Evolutionary conservation across 2,113 vertebrate species (phyloP), one percentile per base, ranked within the genome.

Genomic region (Isichthys henryi): DNA sequence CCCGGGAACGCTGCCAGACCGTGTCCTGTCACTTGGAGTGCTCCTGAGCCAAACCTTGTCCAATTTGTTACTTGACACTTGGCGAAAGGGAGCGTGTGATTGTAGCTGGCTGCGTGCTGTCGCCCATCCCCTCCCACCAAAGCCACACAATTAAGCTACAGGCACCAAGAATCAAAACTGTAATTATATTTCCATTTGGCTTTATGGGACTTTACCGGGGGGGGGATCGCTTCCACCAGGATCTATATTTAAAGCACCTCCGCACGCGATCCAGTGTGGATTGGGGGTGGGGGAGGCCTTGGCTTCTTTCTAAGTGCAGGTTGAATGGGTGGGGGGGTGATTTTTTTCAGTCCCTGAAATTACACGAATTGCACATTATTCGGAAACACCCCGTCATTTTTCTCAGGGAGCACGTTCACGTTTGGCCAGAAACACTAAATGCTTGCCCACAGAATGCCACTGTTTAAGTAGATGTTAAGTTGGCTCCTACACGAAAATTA

Each of bases 201-300:
- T 93, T 90, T 92, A 95, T 94, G 91, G 93, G 91, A 92, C 94
- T 95, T 94, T 95, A 95, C 95, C 92, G 91, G 93, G 93, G 91
- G 50, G 4, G 91, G 92, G 62, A 77, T 35, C 13, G 46, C 48
- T 89, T 58, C 56, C 43, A 45, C 5, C 5, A 31, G 43, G 43
- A 56, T 94, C 92, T 94, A 94, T 91, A 94, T 95, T 93, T 93
- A 93, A 92, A 87, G 74, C 49, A 43, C 43, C 84, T 90, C 92
- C 92, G 94, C 93, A 93, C 91, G 49, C 90, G 88, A 90, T 89
- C 90, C 88, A 50, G 43, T 52, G 48, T 43, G 46, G 82, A 86
- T 39, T 46, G 21, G 39, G 13, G 45, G 9, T 4, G 52, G 52
- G 52, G n/a, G n/a, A 11, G 70, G 19, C 48, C 58, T 10, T 23